Evolutionary conservation across 2,888 invertebrate genomes (phyloP).

Genomic region (Sinotaia quadrata): DNA sequence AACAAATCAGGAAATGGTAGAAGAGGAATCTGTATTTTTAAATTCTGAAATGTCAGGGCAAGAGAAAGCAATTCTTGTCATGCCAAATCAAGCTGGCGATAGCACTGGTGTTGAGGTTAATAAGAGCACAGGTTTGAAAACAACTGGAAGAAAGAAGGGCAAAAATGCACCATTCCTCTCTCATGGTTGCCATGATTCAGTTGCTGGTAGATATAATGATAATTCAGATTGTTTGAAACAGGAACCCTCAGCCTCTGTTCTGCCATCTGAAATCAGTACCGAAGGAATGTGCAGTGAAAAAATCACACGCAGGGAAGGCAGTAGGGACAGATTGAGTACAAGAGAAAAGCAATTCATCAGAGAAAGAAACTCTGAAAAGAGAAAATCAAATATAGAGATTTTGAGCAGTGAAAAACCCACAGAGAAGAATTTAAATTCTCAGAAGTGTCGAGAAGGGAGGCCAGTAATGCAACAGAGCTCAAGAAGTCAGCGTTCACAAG

Average conservation of each 20-base stretch:
- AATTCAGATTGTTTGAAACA: no score
- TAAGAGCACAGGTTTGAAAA: no score
- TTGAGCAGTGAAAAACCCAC: background rate
- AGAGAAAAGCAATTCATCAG: background rate
- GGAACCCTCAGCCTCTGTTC: background rate
- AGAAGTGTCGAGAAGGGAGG: background rate
- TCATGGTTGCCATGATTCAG: background rate
- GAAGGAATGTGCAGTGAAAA: background rate
- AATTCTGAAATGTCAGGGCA: background rate
- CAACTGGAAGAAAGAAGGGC: no score
- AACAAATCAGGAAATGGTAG: background rate
- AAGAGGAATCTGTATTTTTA: background rate
- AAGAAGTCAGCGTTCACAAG: slow-evolving; percentile 9
- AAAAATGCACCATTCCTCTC: background rate
- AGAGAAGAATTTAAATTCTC: background rate
- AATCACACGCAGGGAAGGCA: background rate
- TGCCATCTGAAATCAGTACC: background rate
- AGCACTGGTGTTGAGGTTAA: background rate
- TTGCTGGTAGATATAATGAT: no score
- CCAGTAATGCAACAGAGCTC: background rate
- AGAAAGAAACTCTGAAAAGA: background rate
- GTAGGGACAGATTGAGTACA: background rate
- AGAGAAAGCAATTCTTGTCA: background rate
- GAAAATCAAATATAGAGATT: background rate
- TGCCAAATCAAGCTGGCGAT: background rate